Percentiles rank a stretch among this genome's conserved stretches.
These are phyloP conservation scores for Hirudinaria manillensis DNA, from an alignment of 2,888 invertebrate genomes.

Conservation along the genomic window DNA sequence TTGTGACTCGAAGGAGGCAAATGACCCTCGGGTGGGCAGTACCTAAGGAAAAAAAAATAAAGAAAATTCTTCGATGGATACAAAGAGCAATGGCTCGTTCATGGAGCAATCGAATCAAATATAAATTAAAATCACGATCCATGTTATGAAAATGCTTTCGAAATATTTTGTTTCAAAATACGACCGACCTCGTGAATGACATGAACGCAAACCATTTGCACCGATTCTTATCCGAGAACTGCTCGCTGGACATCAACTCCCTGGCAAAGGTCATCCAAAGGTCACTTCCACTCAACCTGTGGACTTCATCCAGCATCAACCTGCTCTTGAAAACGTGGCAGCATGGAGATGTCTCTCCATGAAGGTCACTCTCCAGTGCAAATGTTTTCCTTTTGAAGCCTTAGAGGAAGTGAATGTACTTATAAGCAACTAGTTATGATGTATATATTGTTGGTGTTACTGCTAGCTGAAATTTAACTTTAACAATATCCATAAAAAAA, in stretches of 20 bases:
- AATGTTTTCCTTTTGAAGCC: conserved; percentile 76
- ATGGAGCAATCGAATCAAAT: not conserved
- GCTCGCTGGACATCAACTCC: conserved; percentile 67
- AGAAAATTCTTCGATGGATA: not conserved
- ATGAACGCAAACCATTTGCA: conserved; percentile 83
- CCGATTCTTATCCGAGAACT: conserved; percentile 55
- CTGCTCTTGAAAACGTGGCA: conserved; percentile 71
- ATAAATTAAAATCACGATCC: not conserved
- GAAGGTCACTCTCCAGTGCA: conserved; percentile 65
- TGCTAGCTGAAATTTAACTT: too few species aligned
- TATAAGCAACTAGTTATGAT: not conserved
- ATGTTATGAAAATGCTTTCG: conserved; percentile 10
- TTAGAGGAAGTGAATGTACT: not conserved
- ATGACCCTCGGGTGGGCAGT: conserved; percentile 54
- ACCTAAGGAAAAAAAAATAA: conserved; percentile 11
- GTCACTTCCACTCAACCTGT: conserved; percentile 69
- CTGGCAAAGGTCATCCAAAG: conserved; percentile 79
- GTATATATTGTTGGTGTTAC: not conserved
- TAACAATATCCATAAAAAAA: too few species aligned
- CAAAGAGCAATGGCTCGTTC: not conserved
- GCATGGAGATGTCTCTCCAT: conserved; percentile 56
- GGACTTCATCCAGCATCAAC: conserved; percentile 66
- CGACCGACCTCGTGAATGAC: conserved; percentile 66
- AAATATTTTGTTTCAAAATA: conserved; percentile 1
- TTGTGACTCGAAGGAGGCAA: conserved; percentile 53